Percentiles rank a stretch among this genome's conserved stretches.
phyloP scores from a whole-genome alignment of 2,113 vertebrate genomes.

The Dissostichus mawsoni region DNA sequence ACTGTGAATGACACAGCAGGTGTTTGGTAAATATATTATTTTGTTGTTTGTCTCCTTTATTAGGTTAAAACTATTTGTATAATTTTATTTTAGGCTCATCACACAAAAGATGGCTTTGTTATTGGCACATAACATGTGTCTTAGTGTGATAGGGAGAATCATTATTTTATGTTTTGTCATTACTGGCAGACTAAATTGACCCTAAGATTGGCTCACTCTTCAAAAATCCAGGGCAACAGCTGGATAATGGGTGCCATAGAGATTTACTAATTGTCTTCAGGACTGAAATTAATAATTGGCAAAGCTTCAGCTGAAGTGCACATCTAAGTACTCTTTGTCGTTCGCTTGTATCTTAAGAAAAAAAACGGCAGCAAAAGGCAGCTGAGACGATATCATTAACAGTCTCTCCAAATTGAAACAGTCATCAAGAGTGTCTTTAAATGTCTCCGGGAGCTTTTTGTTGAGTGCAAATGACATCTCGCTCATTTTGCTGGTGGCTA shows the following conservation, averaged over 20 bases:
- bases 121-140: conserved; percentile 16
- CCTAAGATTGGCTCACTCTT: conserved; percentile 43
- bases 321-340: conserved; percentile 70
- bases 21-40: conserved; percentile 26
- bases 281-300: conserved; percentile 72
- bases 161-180: conserved; percentile 52
- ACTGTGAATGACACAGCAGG: conserved; percentile 18
- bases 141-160: conserved; percentile 10
- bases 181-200: conserved; percentile 59
- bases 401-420: conserved; percentile 82
- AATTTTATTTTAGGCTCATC: conserved; percentile 39
- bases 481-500: conserved; percentile 82
- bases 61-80: conserved; percentile 48
- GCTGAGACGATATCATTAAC: conserved; percentile 74
- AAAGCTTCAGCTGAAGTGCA: conserved; percentile 69
- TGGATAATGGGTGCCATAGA: conserved; percentile 55
- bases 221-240: conserved; percentile 61
- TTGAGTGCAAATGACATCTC: conserved; percentile 83
- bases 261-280: conserved; percentile 72
- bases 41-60: conserved; percentile 29
- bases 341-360: conserved; percentile 56
- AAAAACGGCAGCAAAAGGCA: conserved; percentile 43
- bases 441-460: conserved; percentile 77
- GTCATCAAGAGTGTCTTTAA: conserved; percentile 81
- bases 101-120: conserved; percentile 40